Base-by-base conservation (phyloP, 1,140 invertebrate species). In the Matsumurasca onukii region DNA sequence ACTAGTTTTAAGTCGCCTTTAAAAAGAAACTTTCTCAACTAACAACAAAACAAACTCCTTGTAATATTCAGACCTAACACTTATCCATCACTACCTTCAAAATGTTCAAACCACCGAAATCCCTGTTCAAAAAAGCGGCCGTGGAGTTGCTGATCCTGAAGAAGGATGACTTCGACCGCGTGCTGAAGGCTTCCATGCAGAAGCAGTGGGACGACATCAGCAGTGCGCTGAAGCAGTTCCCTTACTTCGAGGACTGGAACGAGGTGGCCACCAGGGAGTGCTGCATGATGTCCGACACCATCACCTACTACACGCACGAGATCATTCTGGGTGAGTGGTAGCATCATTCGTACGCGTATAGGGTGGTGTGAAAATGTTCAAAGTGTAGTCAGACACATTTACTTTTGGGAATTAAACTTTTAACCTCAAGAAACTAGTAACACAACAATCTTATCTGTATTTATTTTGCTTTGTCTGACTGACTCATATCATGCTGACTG, bases 181-280 rank as follows among this genome's bases (percentile, higher is more conserved):
- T 86, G n/a, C 77, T 89, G 20, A 84, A 82, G 74, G 75, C 76
- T 2, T 79, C 79, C 9, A 80, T 88, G 1, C 78, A 84, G 71
- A 80, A 82, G 61, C 81, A 86, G 71, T 88, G 86, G 86, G 81
- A 86, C 29, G 77, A 84, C 71, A 80, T 88, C 15, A 77, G 79
- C n/a, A 78, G 79, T 25, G 84, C 84, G 0, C 81, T 89, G 78
- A 77, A 80, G 1, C 79, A 81, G 51, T 88, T 88, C 69, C 83
- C 84, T 51, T 89, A 89, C 72, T 89, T 88, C 74, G 83, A 86
- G 70, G 78, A 79, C 3, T 84, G 87, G 77, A 81, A 84, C 70
- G 81, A 85, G 72, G 80, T 81, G 71, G 78, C 71, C 0, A 74
- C 78, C 61, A 79, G 85, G 68, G 86, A 88, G 78, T 86, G 85